Evolutionary conservation across 2,113 vertebrate genomes (phyloP), one percentile per base, ranked within the genome.

Genomic region (Heteronetta atricapilla): DNA sequence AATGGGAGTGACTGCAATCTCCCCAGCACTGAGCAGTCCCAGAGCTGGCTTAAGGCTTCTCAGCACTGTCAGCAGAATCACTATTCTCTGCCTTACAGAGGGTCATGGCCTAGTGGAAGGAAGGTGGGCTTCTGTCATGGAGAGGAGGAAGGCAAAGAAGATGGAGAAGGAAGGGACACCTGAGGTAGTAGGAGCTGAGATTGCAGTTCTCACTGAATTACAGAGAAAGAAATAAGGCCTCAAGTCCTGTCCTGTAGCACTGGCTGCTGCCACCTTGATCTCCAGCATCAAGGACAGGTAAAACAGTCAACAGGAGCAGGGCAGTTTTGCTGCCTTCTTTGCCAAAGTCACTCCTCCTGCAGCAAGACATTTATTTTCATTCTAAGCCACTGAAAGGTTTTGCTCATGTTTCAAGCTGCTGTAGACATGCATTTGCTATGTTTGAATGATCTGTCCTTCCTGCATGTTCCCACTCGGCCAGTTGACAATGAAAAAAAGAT

Each of bases 401-500:
- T 76, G 31, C 29, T 94, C 29, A 2, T 26, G 38, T 82, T 89
- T 58, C 44, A 53, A 84, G 52, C 53, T 82, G 74, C 17, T 0
- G 42, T 16, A 82, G 52, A 79, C 2, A 1, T 46, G 15, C 36
- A 93, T 87, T 91, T 91, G 78, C 16, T 44, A 29, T 74, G 44
- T 55, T 40, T 92, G 62, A 93, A 82, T 60, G 70, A 82, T 88
- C 58, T 73, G 78, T 63, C 85, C 88, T 88, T 95, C 72, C 86
- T 94, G 60, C 69, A 33, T 52, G 60, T 33, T 84, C 89, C 84
- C 74, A 89, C 69, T 84, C 63, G 93, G 69, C 66, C 89, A 94
- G 87, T 28, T 94, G 89, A 90, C 89, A 4, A 0, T 94, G 73
- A 66, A 88, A 79, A 79, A 72, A 25, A 52, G 40, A 78, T 16